A percentile compares a stretch with the other conserved stretches of the same genome.
phyloP scores from a whole-genome alignment of 1,140 invertebrate species.

The Temnothorax curvispinosus region DNA sequence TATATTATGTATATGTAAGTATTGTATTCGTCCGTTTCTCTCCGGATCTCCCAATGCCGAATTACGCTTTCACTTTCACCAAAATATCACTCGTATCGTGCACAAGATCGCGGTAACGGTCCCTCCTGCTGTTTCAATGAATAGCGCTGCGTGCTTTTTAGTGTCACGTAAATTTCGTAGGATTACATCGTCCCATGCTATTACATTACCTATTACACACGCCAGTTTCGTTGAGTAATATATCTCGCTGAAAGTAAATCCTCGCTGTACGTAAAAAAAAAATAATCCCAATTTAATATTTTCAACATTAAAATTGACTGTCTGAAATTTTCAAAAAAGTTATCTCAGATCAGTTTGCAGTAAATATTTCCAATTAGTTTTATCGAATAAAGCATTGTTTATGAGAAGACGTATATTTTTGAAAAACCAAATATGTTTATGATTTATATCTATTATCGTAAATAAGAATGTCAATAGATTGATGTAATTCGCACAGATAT shows the following conservation, averaged over 20 bases:
- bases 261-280: not conserved
- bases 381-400: not conserved
- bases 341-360: not conserved
- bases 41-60: not conserved
- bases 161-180: conserved; percentile 22
- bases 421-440: not conserved
- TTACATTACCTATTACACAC: not conserved
- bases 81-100: conserved; percentile 53
- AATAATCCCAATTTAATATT: not conserved
- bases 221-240: not conserved
- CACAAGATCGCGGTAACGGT: not conserved
- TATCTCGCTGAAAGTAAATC: not conserved
- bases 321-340: not conserved
- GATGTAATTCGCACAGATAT: conserved; percentile 8
- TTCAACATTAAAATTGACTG: not conserved
- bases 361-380: not conserved
- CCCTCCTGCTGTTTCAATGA: not conserved
- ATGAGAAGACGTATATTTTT: not conserved
- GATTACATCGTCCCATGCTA: not conserved
- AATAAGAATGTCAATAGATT: not conserved
- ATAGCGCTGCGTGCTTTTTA: not conserved
- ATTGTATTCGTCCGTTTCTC: conserved; percentile 27
- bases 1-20: not conserved
- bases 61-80: conserved; percentile 67
- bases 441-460: not conserved